Evolutionary conservation across 2,113 vertebrate genomes (phyloP).

Genomic region (Corythaeola cristata): DNA sequence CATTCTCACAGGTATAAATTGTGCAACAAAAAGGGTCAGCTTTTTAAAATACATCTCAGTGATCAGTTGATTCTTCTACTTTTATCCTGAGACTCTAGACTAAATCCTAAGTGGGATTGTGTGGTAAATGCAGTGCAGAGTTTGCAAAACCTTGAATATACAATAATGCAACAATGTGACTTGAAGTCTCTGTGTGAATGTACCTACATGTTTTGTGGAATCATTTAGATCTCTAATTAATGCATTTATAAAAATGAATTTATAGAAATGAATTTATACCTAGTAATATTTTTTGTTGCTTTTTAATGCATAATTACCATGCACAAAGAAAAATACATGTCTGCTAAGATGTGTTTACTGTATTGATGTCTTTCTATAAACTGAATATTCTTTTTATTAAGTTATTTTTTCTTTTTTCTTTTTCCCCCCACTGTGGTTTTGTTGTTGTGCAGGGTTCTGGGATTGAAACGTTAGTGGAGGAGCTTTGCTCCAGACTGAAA

Average conservation of each 20-base stretch:
- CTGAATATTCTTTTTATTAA: neutral
- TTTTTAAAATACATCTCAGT: neutral
- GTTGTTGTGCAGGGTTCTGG: slow-evolving; percentile 87
- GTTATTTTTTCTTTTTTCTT: neutral
- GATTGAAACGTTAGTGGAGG: slow-evolving; percentile 97
- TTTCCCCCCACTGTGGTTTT: neutral
- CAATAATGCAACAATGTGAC: neutral
- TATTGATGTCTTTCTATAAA: neutral
- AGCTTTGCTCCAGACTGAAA: slow-evolving; percentile 97
- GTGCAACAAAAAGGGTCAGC: neutral
- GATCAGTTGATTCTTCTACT: neutral
- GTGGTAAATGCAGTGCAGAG: neutral
- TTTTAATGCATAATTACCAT: neutral
- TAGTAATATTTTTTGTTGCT: neutral
- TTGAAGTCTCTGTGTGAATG: neutral
- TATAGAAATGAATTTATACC: neutral
- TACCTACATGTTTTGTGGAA: neutral
- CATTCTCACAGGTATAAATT: neutral
- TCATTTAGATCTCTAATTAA: neutral
- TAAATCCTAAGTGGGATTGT: neutral
- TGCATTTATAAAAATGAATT: neutral
- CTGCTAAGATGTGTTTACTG: neutral
- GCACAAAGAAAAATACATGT: neutral
- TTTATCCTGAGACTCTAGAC: neutral
- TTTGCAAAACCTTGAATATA: neutral